These are phyloP conservation scores for Bombus waltoni DNA, from an alignment of 1,140 invertebrate species.

Conservation along the genomic window DNA sequence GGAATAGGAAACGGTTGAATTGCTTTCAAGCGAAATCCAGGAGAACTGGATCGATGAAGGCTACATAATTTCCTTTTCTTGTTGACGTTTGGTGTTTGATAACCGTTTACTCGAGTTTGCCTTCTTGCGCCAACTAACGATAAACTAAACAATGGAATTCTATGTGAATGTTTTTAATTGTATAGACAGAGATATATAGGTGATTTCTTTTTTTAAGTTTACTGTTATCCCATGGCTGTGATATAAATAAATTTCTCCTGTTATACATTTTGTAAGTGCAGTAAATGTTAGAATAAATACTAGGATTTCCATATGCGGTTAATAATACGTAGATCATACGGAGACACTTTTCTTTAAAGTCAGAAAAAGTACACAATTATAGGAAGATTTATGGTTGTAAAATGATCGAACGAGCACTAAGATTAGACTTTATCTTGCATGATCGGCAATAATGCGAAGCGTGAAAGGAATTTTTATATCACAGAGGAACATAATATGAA, in stretches of 20 bases:
- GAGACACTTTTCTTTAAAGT: neutral
- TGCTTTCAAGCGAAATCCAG: neutral
- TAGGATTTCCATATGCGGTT: neutral
- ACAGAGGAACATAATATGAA: neutral
- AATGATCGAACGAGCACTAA: neutral
- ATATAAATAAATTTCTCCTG: neutral
- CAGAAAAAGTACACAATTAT: neutral
- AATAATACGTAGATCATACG: neutral
- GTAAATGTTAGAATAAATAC: no score
- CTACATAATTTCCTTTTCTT: neutral
- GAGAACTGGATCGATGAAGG: neutral
- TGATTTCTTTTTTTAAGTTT: no score
- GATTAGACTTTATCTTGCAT: neutral
- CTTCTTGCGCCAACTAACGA: neutral
- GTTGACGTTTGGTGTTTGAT: neutral
- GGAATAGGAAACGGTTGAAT: neutral
- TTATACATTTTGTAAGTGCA: neutral
- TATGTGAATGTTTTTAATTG: neutral
- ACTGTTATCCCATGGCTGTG: no score
- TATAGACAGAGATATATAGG: no score
- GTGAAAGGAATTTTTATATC: neutral
- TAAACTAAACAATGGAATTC: neutral
- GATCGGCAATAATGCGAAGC: neutral
- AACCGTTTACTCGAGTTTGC: no score
- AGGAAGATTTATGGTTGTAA: neutral